Base-by-base conservation (phyloP, 2,888 invertebrate genomes). In the Nephrotoma guestfalica region DNA sequence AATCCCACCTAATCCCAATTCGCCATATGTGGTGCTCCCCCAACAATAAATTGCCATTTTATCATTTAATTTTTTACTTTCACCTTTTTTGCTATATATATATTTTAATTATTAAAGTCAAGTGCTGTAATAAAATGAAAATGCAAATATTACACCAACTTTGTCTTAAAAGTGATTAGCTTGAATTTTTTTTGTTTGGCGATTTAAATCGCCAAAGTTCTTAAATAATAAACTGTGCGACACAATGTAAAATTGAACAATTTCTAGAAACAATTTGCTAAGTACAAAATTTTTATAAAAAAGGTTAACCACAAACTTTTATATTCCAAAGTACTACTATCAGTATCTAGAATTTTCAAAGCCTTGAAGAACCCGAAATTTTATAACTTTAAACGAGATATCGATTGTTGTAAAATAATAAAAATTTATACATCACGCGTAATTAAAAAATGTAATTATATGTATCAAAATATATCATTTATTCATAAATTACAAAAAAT, bases 1-100 rank as follows among this genome's bases (percentile, higher is more conserved):
- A 87, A 95, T 94, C 11, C 95, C 95, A 42, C 96, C 96, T 15
- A 96, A 91, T 0, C 96, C 96, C 41, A 97, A 91, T 91, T 96
- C 96, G 2, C 96, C 96, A 90, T 96, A 93, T 45, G 93, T 92
- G 3, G 95, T 95, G 89, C 94, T 95, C 7, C 97, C 97, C 96
- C 96, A 97, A 89, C 95, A 94, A 90, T 93, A 95, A 92, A 95
- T 93, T 71, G 90, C 90, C 91, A 91, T 91, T 45, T 11, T 87
- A 41, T 57, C 11, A 30, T 87, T 30, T 87, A 87, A 15, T 84
- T 86, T 87, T 86, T 83, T 86, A 47, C 30, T 71, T 71, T 71
- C 71, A 71, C 18, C 15, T 51, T 51, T 51, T 71, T 9, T 15
- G 0, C 6, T 3, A 3, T 47, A 51, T 51, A 6, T 15, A 15